phyloP scores from a whole-genome alignment of 2,888 invertebrate genomes.

The Falcaria lacertinaria region DNA sequence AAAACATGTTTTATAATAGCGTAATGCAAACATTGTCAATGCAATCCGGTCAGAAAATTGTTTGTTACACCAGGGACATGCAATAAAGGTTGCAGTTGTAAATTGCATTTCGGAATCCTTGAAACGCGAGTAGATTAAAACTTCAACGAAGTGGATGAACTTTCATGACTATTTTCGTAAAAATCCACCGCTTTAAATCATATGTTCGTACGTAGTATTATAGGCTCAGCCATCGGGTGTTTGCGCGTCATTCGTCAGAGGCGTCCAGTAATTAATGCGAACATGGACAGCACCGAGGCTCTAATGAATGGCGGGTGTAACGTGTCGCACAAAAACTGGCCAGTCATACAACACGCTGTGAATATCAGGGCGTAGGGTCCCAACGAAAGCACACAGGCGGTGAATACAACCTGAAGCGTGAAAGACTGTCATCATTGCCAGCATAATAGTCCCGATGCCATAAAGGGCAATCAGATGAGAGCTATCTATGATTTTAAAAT shows the following conservation, averaged over 20 bases:
- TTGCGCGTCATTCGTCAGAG: constrained; percentile 53
- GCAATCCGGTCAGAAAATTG: not conserved
- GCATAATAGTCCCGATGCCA: too few species aligned
- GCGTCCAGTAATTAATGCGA: constrained; percentile 70
- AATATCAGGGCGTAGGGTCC: constrained; percentile 25
- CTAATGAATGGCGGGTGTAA: constrained; percentile 72
- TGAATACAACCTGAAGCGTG: too few species aligned
- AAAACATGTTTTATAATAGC: too few species aligned
- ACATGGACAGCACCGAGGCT: constrained; percentile 50
- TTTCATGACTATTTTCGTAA: not conserved
- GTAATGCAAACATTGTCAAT: not conserved
- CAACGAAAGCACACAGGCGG: too few species aligned
- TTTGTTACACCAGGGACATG: not conserved
- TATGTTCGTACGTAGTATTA: constrained; percentile 9
- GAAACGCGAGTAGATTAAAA: not conserved
- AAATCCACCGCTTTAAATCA: not conserved
- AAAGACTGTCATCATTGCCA: too few species aligned
- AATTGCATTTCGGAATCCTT: not conserved
- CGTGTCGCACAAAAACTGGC: constrained; percentile 66
- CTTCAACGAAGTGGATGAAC: not conserved
- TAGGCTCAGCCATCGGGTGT: constrained; percentile 30
- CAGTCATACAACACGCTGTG: constrained; percentile 53
- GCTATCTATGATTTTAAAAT: too few species aligned
- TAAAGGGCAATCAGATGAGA: too few species aligned
- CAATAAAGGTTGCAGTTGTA: not conserved